phyloP scores from a whole-genome alignment of 1,140 invertebrate genomes.

The Drosophila dunni region DNA sequence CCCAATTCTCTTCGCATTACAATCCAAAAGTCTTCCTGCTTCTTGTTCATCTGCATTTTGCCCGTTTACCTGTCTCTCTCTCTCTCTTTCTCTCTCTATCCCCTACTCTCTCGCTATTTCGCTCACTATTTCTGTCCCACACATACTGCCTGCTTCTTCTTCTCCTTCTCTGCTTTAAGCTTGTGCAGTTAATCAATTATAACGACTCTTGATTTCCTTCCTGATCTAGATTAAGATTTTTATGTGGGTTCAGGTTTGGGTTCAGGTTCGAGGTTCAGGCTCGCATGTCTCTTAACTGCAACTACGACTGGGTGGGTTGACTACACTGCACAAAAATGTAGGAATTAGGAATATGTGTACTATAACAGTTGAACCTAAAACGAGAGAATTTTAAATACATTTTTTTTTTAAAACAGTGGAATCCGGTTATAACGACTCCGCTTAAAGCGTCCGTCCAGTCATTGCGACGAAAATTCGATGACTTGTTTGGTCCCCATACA shows the following conservation, averaged over 20 bases:
- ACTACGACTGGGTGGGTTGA: neutral
- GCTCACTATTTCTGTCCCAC: neutral
- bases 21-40: slow-evolving; percentile 70
- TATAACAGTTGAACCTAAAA: no score
- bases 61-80: neutral
- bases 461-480: no score
- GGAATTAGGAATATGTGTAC: no score
- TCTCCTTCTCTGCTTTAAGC: slow-evolving; percentile 3
- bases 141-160: slow-evolving; percentile 1
- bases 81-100: slow-evolving; percentile 5
- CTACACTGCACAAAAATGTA: no score
- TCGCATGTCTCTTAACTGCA: slow-evolving; percentile 12
- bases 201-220: slow-evolving; percentile 85
- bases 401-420: no score
- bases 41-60: slow-evolving; percentile 61
- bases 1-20: slow-evolving; percentile 11
- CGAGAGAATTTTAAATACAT: no score
- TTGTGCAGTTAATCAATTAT: slow-evolving; percentile 84
- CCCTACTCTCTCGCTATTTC: no score
- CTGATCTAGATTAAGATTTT: slow-evolving; percentile 84
- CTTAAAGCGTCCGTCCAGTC: no score
- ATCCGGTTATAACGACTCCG: no score
- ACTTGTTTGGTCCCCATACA: no score
- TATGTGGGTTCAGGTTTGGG: slow-evolving; percentile 48
- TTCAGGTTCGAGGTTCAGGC: slow-evolving; percentile 22